Percentiles rank a stretch among this genome's conserved stretches.
Conservation (phyloP, 2,888 invertebrate species). For the Sesia apiformis region DNA sequence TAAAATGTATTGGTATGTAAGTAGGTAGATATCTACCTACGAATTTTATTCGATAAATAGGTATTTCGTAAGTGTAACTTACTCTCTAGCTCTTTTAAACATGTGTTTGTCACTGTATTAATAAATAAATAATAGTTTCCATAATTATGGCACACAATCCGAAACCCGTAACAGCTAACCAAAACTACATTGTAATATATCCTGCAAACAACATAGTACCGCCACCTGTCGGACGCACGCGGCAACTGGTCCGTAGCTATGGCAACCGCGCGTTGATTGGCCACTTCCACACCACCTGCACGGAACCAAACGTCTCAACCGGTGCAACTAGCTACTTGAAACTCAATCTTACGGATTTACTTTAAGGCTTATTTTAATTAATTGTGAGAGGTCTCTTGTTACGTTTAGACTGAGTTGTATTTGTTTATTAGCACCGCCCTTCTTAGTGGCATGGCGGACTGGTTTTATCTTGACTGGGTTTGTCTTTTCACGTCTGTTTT, state of each 20-base stretch:
- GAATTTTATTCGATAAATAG: no score
- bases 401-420: slow-evolving; percentile 17
- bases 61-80: no score
- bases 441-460: slow-evolving; percentile 60
- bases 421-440: slow-evolving; percentile 65
- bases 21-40: no score
- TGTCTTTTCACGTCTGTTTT: slow-evolving; percentile 47
- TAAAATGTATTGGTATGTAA: no score
- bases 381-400: slow-evolving; percentile 14
- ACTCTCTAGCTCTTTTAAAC: no score
- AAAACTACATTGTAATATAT: background rate
- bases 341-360: slow-evolving; percentile 28
- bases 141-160: no score
- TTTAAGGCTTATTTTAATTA: slow-evolving; percentile 34
- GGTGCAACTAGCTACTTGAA: slow-evolving; percentile 26
- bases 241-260: slow-evolving; percentile 42
- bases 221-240: slow-evolving; percentile 48
- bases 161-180: background rate
- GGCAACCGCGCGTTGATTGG: slow-evolving; percentile 65
- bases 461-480: slow-evolving; percentile 35
- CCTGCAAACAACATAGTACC: slow-evolving; percentile 12
- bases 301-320: slow-evolving; percentile 33
- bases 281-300: slow-evolving; percentile 37
- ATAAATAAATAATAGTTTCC: no score
- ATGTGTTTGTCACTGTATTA: no score